A percentile compares a stretch with the other conserved stretches of the same genome.
phyloP scores from a whole-genome alignment of 2,888 invertebrate genomes.

The Athripsodes cinereus region DNA sequence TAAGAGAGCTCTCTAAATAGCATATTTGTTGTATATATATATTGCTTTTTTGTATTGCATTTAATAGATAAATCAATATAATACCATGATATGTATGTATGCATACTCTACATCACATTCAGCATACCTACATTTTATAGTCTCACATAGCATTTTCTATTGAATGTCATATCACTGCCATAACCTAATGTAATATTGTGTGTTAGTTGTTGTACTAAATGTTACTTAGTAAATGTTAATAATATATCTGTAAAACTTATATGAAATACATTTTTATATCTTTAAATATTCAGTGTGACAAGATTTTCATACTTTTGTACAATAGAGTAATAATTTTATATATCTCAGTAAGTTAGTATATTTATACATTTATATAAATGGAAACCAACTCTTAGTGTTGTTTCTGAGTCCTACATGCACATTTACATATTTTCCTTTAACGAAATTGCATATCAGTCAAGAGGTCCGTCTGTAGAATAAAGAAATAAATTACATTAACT shows the following conservation, averaged over 20 bases:
- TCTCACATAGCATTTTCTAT: no score
- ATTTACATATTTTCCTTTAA: no score
- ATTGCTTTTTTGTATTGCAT: not conserved
- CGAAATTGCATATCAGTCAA: no score
- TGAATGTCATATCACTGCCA: not conserved
- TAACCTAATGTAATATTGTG: not conserved
- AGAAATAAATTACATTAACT: no score
- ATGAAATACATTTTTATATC: not conserved
- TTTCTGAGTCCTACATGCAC: no score
- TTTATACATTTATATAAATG: slow-evolving; percentile 2
- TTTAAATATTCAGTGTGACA: not conserved
- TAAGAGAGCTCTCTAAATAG: not conserved
- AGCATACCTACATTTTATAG: no score
- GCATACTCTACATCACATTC: no score
- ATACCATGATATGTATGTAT: no score
- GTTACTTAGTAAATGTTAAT: not conserved
- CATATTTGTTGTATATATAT: not conserved
- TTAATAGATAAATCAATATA: no score
- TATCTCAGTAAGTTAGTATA: not conserved
- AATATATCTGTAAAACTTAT: not conserved
- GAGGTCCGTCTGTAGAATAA: no score
- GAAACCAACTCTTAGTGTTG: no score
- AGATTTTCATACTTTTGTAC: not conserved
- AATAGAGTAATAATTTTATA: not conserved
- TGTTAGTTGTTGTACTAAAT: not conserved